Percentiles rank a stretch among this genome's conserved stretches.
phyloP scores from a whole-genome alignment of 2,888 invertebrate species.

The Xylophagus ater region DNA sequence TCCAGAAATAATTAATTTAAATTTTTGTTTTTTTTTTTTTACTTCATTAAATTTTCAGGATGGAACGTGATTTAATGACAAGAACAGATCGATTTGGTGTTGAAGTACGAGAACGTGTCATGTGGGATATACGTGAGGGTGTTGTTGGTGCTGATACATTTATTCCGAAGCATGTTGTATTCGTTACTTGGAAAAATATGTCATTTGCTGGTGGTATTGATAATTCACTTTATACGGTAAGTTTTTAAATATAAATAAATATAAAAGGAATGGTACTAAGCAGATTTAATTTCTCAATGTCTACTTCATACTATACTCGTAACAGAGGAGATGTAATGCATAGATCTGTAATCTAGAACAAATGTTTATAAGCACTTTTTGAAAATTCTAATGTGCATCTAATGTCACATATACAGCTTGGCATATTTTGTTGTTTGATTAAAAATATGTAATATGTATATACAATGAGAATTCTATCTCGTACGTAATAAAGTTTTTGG shows the following conservation, averaged over 20 bases:
- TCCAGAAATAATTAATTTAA: no score
- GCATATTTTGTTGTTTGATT: no score
- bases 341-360: no score
- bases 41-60: constrained; percentile 30
- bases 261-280: constrained; percentile 6
- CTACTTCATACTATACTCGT: no score
- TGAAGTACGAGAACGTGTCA: constrained; percentile 72
- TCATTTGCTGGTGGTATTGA: constrained; percentile 83
- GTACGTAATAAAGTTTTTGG: no score
- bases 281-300: constrained; percentile 9
- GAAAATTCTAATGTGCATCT: no score
- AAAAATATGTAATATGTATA: no score
- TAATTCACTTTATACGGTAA: constrained; percentile 59
- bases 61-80: constrained; percentile 57
- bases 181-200: constrained; percentile 94
- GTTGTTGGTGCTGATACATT: constrained; percentile 87
- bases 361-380: no score
- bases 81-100: constrained; percentile 75
- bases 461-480: no score
- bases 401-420: no score
- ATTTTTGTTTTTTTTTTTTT: background rate
- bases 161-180: constrained; percentile 78
- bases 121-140: constrained; percentile 81
- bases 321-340: no score
- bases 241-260: constrained; percentile 20